Percentiles rank a stretch among this genome's conserved stretches.
Evolutionary conservation across 2,888 invertebrate species (phyloP).

Genomic region (Philereme transversata): DNA sequence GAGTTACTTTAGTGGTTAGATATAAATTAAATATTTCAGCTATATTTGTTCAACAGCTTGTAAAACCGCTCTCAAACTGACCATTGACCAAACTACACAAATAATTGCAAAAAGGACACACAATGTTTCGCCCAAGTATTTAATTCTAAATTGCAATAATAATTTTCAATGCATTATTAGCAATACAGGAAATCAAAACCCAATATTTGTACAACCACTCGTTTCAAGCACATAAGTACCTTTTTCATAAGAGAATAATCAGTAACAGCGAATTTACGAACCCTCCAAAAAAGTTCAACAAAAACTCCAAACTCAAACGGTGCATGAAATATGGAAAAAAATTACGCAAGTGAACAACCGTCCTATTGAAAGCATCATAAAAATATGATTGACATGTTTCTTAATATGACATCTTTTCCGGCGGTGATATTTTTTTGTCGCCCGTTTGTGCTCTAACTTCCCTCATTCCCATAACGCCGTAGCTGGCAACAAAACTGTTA

Average conservation of each 20-base stretch:
- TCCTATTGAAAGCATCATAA: constrained; percentile 77
- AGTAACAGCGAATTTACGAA: constrained; percentile 53
- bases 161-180: constrained; percentile 32
- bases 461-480: constrained; percentile 26
- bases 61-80: constrained; percentile 23
- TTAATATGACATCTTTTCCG: constrained; percentile 82
- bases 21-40: background rate
- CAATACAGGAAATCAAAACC: constrained; percentile 65
- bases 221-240: constrained; percentile 41
- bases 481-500: constrained; percentile 20
- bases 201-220: constrained; percentile 59
- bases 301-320: constrained; percentile 62
- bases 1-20: no score
- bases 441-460: constrained; percentile 57
- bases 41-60: constrained; percentile 14
- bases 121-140: constrained; percentile 19
- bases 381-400: constrained; percentile 84
- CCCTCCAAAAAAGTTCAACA: constrained; percentile 60
- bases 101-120: constrained; percentile 17
- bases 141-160: constrained; percentile 15
- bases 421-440: constrained; percentile 84
- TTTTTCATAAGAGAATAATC: constrained; percentile 57
- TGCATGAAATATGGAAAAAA: constrained; percentile 79
- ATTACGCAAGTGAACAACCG: constrained; percentile 78
- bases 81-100: constrained; percentile 14